A percentile compares a stretch with the other conserved stretches of the same genome.
Conservation (phyloP, 2,888 invertebrate species). For the Himalopsyche tibetana region DNA sequence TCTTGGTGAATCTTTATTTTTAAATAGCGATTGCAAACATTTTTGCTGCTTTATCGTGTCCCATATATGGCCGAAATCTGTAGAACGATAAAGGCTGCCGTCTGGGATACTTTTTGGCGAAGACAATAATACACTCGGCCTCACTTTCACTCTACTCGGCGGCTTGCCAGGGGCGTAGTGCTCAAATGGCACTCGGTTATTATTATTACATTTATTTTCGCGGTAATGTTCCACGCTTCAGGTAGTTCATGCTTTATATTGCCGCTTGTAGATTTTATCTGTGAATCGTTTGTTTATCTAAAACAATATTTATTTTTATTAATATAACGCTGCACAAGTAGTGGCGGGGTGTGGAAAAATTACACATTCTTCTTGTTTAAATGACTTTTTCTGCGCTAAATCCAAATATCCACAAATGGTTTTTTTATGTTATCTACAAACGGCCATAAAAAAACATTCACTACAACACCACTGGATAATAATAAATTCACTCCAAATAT, state of each 20-base stretch:
- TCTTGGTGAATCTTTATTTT: no score
- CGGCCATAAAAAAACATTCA: no score
- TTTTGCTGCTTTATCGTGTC: neutral
- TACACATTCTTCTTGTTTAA: no score
- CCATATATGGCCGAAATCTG: constrained; percentile 19
- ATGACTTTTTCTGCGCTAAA: no score
- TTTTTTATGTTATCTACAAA: no score
- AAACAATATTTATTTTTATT: constrained; percentile 8
- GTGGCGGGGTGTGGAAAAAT: no score
- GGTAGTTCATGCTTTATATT: constrained; percentile 5
- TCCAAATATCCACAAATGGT: no score
- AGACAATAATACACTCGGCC: neutral
- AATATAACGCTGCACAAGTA: no score
- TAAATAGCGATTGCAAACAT: neutral
- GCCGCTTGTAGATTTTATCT: constrained; percentile 12
- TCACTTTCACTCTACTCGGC: constrained; percentile 23
- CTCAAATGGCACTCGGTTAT: neutral
- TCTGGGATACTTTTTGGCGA: constrained; percentile 16
- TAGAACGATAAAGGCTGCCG: neutral
- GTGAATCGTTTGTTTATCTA: constrained; percentile 26
- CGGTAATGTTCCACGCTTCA: constrained; percentile 1
- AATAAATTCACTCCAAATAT: no score
- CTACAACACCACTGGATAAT: no score
- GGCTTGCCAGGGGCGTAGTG: constrained; percentile 1
- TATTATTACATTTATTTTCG: neutral